These are phyloP conservation scores for Peromyscus leucopus DNA, from an alignment of 2,113 vertebrate genomes.

Conservation along the genomic window DNA sequence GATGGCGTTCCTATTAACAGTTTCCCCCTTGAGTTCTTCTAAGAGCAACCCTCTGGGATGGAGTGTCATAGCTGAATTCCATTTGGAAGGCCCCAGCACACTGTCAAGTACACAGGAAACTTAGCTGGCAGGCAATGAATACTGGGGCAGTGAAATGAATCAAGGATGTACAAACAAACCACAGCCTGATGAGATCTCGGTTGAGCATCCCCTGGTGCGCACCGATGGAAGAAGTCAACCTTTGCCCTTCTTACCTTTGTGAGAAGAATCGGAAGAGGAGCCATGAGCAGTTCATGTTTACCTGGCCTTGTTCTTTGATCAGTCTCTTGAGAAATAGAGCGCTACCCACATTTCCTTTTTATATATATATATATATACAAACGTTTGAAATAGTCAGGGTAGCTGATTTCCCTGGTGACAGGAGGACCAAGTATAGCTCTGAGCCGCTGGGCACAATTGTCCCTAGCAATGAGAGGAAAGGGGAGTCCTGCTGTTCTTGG, in stretches of 20 bases:
- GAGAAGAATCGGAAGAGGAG: constrained; percentile 62
- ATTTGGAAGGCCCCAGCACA: constrained; percentile 15
- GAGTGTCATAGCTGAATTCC: constrained; percentile 17
- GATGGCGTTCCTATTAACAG: background rate
- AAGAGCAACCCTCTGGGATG: background rate
- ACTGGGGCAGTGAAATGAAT: background rate
- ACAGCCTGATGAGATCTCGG: constrained; percentile 23
- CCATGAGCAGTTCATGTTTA: constrained; percentile 41
- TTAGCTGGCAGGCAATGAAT: background rate
- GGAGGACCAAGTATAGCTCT: background rate
- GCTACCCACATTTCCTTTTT: background rate
- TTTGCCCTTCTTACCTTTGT: constrained; percentile 25
- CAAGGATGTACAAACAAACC: constrained; percentile 42
- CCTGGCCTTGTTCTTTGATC: background rate
- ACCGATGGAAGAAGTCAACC: background rate
- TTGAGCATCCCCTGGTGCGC: background rate
- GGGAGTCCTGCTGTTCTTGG: background rate
- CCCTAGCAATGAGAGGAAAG: background rate
- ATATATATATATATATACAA: too few relatives aligned
- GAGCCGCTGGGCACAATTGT: background rate
- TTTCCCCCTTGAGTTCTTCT: background rate
- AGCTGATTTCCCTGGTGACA: background rate
- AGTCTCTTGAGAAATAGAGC: constrained; percentile 52
- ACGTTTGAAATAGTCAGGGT: constrained; percentile 37
- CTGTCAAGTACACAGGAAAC: constrained; percentile 37